Evolutionary conservation across 2,888 invertebrate species (phyloP), one percentile per base, ranked within the genome.

Genomic region (Drosophila imparisetae): DNA sequence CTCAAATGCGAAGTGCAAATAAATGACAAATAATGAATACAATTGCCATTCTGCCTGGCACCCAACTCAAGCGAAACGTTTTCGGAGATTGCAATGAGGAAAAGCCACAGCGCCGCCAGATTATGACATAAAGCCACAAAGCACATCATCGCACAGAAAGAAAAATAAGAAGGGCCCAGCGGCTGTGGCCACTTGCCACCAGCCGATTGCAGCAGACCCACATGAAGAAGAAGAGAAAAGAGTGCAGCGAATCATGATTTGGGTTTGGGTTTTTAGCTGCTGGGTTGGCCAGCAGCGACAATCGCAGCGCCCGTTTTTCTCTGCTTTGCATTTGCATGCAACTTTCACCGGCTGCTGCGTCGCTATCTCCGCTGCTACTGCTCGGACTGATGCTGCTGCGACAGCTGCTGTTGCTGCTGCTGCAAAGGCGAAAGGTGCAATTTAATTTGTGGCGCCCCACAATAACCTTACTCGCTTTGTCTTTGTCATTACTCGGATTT

Each of bases 401-500:
- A 66, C 40, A n/a, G 54, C 29, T 29, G 68, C 29, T 24, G 53
- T 40, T 18, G 52, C 36, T 27, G 58, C 55, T 52, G 50, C 62
- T 15, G 21, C 75, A 62, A 80, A 75, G 76, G 86, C 86, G 86
- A 87, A 87, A 87, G 90, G 86, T 87, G 86, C 90, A 87, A 88
- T 88, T 88, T 90, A 87, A 87, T 90, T 87, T 86, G 86, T 86
- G 74, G 74, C 76, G 81, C 81, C 74, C 80, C 86, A 80, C 67
- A 79, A 71, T 83, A 86, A 86, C 83, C 88, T 86, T 90, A 76
- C 81, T 75, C 72, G 76, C 83, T 77, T 69, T 82, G 76, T 81
- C 84, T 72, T 75, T 80, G 66, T 78, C 72, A 62, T 77, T 74
- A 55, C 58, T 49, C n/a, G 68, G 68, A 76, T 57, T 74, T 72